Base-by-base conservation (phyloP, 2,888 invertebrate genomes). In the Malachius bipustulatus region DNA sequence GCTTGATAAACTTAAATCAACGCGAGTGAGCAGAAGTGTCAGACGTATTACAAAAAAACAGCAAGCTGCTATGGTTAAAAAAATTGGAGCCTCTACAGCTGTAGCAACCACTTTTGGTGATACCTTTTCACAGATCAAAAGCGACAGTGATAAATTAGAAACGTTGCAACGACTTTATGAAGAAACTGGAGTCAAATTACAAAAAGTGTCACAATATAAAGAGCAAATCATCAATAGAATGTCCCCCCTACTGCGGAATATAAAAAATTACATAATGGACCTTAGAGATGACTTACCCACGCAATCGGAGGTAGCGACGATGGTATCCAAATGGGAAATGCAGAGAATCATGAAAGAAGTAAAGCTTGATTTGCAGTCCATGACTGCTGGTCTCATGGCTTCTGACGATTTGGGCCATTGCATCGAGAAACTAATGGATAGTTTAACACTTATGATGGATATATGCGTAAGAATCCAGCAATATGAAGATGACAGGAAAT, bases 271-370 rank as follows among this genome's bases (percentile, higher is more conserved):
- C n/a, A 19, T 19, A 8, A 19, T n/a, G 6, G 24, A 19, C 24
- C n/a, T 19, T 8, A 19, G n/a, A 19, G 24, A 19, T 8, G 24
- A 19, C n/a, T 6, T n/a, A 8, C n/a, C 24, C 6, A 19, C n/a
- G 24, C 24, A 28, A n/a, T 28, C 29, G 4, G n/a, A 28, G 6
- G 29, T 28, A n/a, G 29, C 6, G 4, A 6, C 11, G 9, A 4
- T n/a, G 8, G 11, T 28, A 8, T n/a, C 29, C n/a, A 28, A 28
- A 28, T 28, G 29, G 29, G 11, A 11, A 9, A 9, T 28, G 11
- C 29, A 28, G 10, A n/a, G 11, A 6, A 6, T n/a, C 6, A 4
- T 28, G n/a, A 28, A 28, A 28, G 29, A n/a, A 6, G 11, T 28
- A 4, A 28, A 28, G 11, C 10, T 9, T n/a, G 4, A 28, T 6